Evolutionary conservation across 2,113 vertebrate genomes (phyloP), one percentile per base, ranked within the genome.

Genomic region (Setophaga petechia): DNA sequence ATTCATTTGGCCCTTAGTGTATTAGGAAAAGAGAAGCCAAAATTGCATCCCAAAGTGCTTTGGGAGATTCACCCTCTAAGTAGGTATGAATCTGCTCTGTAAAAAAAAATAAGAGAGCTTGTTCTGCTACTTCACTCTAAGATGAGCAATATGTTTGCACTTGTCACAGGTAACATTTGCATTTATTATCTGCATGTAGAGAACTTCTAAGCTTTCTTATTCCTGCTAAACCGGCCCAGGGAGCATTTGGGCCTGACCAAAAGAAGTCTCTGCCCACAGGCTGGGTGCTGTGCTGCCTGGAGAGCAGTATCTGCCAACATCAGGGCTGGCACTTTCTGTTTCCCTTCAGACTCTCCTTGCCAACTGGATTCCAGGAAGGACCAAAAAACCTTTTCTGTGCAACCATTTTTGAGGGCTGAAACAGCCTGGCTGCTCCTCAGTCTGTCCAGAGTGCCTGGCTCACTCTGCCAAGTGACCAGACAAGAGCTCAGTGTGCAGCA

Each of bases 81-180:
- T 51, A 78, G 69, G 79, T 44, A 79, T 15, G 79, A 63, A 69
- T 80, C 54, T 88, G 65, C 85, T 74, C 73, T 11, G 6, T 12
- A 72, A 77, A 72, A 76, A 74, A 52, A 17, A 54, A 35, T 1
- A 1, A 20, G 33, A 61, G 39, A 91, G 79, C 92, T 93, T 66
- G 90, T 92, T 92, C 92, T 92, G 76, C 90, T 89, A 0, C 90
- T 90, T 94, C 54, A 22, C 91, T 54, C 2, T 89, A 89, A 47
- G 54, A 84, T 46, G 35, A 97, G 93, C 91, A 96, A 92, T 96
- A n/a, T 75, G 93, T 96, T 93, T 93, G 82, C 92, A 91, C 94
- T 91, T 95, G 92, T 94, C 93, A 61, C 90, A 61, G 85, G 72
- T 68, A 78, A 24, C 23, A 86, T 90, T 93, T 96, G 93, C 94